A percentile compares a stretch with the other conserved stretches of the same genome.
Evolutionary conservation across 2,888 invertebrate genomes (phyloP).

Genomic region (Ophraella communa): DNA sequence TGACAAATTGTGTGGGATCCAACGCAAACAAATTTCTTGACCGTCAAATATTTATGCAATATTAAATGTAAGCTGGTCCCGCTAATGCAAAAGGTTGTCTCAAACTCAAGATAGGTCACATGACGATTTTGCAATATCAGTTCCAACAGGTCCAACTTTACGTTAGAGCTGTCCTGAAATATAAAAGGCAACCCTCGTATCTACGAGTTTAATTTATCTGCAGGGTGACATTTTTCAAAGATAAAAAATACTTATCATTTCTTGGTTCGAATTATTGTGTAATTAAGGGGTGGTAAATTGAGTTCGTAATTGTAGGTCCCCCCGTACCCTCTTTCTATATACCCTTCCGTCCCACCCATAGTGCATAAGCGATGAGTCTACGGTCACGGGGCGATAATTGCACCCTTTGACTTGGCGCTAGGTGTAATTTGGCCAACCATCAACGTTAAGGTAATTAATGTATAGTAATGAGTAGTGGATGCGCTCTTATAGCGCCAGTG

Average conservation of each 20-base stretch:
- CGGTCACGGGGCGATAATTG: constrained; percentile 44
- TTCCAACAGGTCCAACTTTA: too few species aligned
- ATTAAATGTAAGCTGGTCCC: too few species aligned
- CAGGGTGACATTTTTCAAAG: too few species aligned
- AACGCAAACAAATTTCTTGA: too few species aligned
- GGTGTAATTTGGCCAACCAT: constrained; percentile 42
- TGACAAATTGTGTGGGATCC: too few species aligned
- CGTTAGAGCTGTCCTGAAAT: too few species aligned
- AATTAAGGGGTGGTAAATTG: background rate
- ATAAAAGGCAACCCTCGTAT: background rate
- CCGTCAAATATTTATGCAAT: too few species aligned
- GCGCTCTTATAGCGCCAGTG: constrained; percentile 2
- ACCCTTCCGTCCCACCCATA: background rate
- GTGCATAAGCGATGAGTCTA: constrained; percentile 37
- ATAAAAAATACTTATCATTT: too few species aligned
- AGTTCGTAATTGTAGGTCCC: constrained; percentile 10
- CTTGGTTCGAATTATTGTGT: background rate
- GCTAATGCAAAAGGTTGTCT: too few species aligned
- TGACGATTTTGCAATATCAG: too few species aligned
- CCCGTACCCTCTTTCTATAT: background rate
- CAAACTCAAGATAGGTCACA: too few species aligned
- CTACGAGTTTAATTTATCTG: too few species aligned
- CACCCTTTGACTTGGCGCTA: constrained; percentile 44
- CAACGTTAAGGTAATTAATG: constrained; percentile 39
- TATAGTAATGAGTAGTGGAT: constrained; percentile 30